A percentile compares a stretch with the other conserved stretches of the same genome.
These are phyloP conservation scores for Sphyrna mokarran DNA, from an alignment of 2,113 vertebrate genomes.

Conservation along the genomic window DNA sequence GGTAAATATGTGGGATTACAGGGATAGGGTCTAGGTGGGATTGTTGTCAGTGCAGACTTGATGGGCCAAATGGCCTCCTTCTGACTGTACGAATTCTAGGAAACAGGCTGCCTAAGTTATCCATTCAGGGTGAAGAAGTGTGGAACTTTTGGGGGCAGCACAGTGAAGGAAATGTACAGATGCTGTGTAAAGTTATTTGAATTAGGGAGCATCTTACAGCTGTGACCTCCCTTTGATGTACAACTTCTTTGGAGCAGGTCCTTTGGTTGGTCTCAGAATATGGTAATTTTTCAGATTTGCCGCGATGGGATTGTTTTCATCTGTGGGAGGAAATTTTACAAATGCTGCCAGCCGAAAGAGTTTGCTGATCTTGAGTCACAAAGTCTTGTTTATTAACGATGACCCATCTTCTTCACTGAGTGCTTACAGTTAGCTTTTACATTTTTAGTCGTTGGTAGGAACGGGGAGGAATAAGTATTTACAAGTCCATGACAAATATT, in stretches of 20 bases:
- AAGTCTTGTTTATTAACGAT: neutral
- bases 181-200: neutral
- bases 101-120: too few species aligned
- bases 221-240: neutral
- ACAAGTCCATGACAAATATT: neutral
- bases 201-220: neutral
- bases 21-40: too few species aligned
- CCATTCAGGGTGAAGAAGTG: neutral
- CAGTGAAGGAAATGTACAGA: neutral
- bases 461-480: neutral
- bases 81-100: too few species aligned
- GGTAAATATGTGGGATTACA: too few species aligned
- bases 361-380: neutral
- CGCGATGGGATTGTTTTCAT: neutral
- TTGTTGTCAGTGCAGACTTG: too few species aligned
- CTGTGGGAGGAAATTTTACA: neutral
- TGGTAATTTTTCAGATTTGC: neutral
- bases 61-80: too few species aligned
- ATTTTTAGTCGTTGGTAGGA: neutral
- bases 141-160: neutral
- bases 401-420: neutral
- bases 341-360: neutral
- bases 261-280: neutral
- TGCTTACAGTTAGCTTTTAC: neutral
- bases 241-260: neutral